phyloP scores from a whole-genome alignment of 2,888 invertebrate genomes.

The Luperina testacea region DNA sequence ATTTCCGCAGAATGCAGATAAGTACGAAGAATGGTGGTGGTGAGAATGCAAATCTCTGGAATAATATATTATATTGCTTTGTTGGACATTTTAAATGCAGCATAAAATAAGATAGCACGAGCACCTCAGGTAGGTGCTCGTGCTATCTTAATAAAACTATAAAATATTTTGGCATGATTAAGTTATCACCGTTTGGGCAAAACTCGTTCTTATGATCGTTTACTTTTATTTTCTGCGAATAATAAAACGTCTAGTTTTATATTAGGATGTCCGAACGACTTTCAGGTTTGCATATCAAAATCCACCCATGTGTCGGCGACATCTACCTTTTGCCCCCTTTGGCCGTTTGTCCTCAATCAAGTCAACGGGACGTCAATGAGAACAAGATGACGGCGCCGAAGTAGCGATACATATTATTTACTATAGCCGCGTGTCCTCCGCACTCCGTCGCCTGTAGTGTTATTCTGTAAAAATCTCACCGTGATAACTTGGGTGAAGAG shows the following conservation, averaged over 20 bases:
- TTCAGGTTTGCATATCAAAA: not conserved
- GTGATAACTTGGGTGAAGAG: too few relatives aligned
- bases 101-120: slow-evolving; percentile 24
- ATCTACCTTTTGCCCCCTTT: not conserved
- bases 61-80: slow-evolving; percentile 35
- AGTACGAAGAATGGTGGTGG: slow-evolving; percentile 17
- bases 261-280: not conserved
- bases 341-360: not conserved
- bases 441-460: not conserved
- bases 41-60: slow-evolving; percentile 48
- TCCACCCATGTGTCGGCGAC: not conserved
- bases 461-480: too few relatives aligned
- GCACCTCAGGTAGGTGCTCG: too few relatives aligned
- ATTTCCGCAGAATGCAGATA: slow-evolving; percentile 59
- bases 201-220: not conserved
- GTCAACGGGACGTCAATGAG: not conserved
- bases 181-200: not conserved
- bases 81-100: slow-evolving; percentile 42
- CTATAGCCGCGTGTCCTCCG: not conserved
- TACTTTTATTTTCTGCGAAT: not conserved
- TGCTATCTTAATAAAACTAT: slow-evolving; percentile 28
- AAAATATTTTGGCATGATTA: slow-evolving; percentile 14
- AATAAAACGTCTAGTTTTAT: not conserved
- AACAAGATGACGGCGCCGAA: not conserved
- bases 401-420: not conserved